Base-by-base conservation (phyloP, 1,140 invertebrate species). In the Formica selysi region DNA sequence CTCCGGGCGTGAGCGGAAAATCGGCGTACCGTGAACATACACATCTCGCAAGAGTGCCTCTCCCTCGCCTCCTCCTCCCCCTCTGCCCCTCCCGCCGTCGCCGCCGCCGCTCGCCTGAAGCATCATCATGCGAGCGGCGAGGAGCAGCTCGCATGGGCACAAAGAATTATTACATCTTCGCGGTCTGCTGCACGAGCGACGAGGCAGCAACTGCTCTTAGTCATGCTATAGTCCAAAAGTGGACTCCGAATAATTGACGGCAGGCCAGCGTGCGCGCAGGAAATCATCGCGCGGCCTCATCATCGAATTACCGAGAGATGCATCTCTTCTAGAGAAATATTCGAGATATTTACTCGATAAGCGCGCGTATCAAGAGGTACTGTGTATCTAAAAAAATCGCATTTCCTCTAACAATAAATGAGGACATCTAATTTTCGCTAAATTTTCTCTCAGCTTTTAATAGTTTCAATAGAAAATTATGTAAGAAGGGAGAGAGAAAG, bases 141-240 rank as follows among this genome's bases (percentile, higher is more conserved):
- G 78, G 36, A 89, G 88, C 79, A 85, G 85, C 80, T 89, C 88
- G 85, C 89, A 88, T 80, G 91, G 67, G 83, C 91, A 85, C 91
- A 76, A 88, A 88, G 90, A 93, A 93, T 94, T 94, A 93, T 94
- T 93, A 87, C 91, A 94, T 94, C 94, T 94, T 94, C 91, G 91
- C 89, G 93, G 90, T 94, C 93, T 94, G 93, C 29, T 92, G 93
- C 80, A 90, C 91, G 88, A 86, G 65, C 67, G 83, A 86, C 87
- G 79, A 79, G 62, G 71, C 73, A 71, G 65, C 48, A 81, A 29
- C 48, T 76, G 84, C 85, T 81, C 79, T 89, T 91, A 91, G 87
- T 91, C 81, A 91, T 91, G 90, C 87, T 57, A 89, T 76, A 86
- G 41, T 84, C 84, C 86, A 87, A 90, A 91, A 90, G 79, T 89